Conservation (phyloP, 2,113 vertebrate genomes). For the Silurus asotus region DNA sequence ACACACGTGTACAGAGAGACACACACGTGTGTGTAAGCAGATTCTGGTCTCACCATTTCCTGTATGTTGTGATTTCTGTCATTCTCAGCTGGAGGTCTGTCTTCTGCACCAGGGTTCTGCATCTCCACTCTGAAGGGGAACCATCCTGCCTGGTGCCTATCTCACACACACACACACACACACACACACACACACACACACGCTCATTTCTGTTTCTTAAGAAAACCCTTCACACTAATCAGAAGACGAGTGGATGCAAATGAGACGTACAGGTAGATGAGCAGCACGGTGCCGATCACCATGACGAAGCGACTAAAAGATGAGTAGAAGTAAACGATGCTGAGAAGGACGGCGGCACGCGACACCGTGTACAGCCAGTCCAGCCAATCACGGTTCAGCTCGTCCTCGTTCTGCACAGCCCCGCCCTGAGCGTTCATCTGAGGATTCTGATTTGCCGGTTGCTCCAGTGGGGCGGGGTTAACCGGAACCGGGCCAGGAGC, state of each 20-base stretch:
- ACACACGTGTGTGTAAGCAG: neutral
- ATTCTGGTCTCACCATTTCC: conserved; percentile 82
- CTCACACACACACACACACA: conserved; percentile 1
- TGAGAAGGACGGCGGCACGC: conserved; percentile 87
- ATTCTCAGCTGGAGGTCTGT: conserved; percentile 75
- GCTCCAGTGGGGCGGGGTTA: conserved; percentile 78
- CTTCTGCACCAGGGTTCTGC: conserved; percentile 71
- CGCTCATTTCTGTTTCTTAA: neutral
- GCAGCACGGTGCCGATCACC: conserved; percentile 93
- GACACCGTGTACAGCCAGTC: conserved; percentile 95
- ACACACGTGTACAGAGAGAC: neutral
- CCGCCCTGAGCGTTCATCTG: conserved; percentile 85
- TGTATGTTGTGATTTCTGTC: conserved; percentile 84
- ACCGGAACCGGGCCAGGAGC: conserved; percentile 65
- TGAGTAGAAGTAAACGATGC: conserved; percentile 97
- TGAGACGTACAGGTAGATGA: conserved; percentile 88
- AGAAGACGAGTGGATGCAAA: conserved; percentile 38
- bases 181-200: conserved; percentile 12
- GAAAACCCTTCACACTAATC: neutral
- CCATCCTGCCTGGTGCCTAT: conserved; percentile 94
- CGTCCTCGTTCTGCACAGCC: conserved; percentile 86
- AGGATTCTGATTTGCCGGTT: conserved; percentile 82
- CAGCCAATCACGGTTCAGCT: conserved; percentile 94
- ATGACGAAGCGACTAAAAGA: conserved; percentile 93
- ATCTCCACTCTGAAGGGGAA: conserved; percentile 88